Conservation (phyloP, 2,888 invertebrate species). For the Agrotis segetum region DNA sequence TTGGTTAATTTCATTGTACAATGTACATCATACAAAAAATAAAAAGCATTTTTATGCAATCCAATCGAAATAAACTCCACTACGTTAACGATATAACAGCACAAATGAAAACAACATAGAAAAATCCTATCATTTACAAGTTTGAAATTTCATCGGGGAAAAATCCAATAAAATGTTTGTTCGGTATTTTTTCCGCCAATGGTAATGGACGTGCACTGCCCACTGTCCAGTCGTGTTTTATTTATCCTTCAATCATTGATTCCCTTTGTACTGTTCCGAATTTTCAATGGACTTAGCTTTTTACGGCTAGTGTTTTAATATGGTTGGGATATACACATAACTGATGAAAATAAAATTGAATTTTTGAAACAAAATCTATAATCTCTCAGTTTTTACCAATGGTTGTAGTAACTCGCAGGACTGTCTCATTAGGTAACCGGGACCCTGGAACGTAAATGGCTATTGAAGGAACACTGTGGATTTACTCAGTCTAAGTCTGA, state of each 20-base stretch:
- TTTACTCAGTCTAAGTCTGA: too few species aligned
- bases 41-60: background rate
- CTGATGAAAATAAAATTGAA: constrained; percentile 30
- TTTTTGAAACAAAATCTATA: background rate
- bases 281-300: constrained; percentile 65
- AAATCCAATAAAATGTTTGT: constrained; percentile 30
- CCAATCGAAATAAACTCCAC: constrained; percentile 19
- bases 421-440: too few species aligned
- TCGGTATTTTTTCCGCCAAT: constrained; percentile 54
- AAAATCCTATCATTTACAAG: constrained; percentile 57
- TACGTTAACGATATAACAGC: constrained; percentile 9
- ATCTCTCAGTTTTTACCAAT: too few species aligned
- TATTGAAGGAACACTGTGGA: too few species aligned
- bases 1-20: background rate
- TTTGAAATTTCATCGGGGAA: constrained; percentile 40
- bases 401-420: too few species aligned
- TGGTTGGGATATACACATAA: constrained; percentile 8
- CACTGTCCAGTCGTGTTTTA: constrained; percentile 60
- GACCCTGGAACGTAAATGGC: too few species aligned
- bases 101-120: constrained; percentile 10
- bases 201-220: constrained; percentile 45
- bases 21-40: too few species aligned
- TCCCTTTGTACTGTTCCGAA: constrained; percentile 64
- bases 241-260: constrained; percentile 69
- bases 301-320: constrained; percentile 44